phyloP scores from a whole-genome alignment of 2,888 invertebrate species.

The Eurois occulta region DNA sequence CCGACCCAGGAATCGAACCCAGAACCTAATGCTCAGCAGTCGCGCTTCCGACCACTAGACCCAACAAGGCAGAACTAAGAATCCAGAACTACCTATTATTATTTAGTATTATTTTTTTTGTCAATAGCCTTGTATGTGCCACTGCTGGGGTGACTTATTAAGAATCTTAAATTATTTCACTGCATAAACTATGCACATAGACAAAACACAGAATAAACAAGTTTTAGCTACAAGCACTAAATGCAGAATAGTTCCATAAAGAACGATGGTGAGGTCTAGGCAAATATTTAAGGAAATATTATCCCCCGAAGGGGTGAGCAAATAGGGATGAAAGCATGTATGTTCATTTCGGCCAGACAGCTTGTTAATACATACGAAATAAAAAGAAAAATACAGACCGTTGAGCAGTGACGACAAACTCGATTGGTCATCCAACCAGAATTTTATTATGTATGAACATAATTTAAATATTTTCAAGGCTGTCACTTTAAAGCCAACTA shows the following conservation, averaged over 20 bases:
- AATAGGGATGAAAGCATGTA: neutral
- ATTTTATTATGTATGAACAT: neutral
- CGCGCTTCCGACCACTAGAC: too few species aligned
- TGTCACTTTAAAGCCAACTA: slow-evolving; percentile 4
- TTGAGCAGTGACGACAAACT: neutral
- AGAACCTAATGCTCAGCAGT: too few species aligned
- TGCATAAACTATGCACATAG: too few species aligned
- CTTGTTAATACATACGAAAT: neutral
- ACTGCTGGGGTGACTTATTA: too few species aligned
- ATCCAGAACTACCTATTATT: too few species aligned
- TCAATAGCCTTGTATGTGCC: too few species aligned
- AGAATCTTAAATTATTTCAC: neutral
- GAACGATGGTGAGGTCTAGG: neutral
- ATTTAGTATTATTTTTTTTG: too few species aligned
- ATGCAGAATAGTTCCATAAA: neutral
- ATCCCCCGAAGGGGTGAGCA: neutral
- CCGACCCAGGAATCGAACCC: too few species aligned
- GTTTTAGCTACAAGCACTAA: neutral
- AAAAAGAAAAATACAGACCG: neutral
- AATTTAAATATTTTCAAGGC: slow-evolving; percentile 17
- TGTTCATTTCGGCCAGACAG: neutral
- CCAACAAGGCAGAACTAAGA: too few species aligned
- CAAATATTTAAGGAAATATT: neutral
- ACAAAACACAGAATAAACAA: neutral
- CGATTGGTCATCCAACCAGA: slow-evolving; percentile 1